Base-by-base conservation (phyloP, 2,113 vertebrate genomes). In the Anolis sagrei region DNA sequence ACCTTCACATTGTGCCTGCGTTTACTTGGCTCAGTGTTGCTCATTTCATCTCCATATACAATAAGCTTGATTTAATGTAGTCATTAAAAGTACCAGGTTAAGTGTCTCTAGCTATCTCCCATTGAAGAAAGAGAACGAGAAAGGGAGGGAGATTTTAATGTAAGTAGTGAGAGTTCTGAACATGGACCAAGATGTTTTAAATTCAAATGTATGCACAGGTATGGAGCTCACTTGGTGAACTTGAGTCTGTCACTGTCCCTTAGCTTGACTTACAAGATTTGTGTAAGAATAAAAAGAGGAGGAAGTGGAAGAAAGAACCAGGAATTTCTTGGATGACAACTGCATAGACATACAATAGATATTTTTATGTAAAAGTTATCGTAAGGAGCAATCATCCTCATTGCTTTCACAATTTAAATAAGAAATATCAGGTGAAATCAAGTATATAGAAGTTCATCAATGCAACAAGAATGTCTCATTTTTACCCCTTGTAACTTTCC, bases 21-120 rank as follows among this genome's bases (percentile, higher is more conserved):
- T 89, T 81, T 86, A 76, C 87, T 84, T 93, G 92, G 91, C 92
- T 92, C 89, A 80, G 76, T 88, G 90, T 87, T 89, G 91, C 61
- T 89, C 23, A 74, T 16, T 44, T 76, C 78, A 82, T 81, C 27
- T 84, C 49, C 29, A 39, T 36, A 73, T 81, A 84, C 80, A 77
- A 5, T 75, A 68, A 84, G 70, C 27, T 7, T 85, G 83, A 87
- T 85, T 86, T 69, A 90, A 86, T 78, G 66, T 68, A 82, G 29
- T 49, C 70, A 86, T 80, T 23, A 83, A 44, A 85, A 44, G 27
- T 89, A 10, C 69, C 70, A 79, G 49, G 32, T 75, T 79, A 85
- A 79, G 58, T 70, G 3, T 23, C 7, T 78, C 79, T 54, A 83
- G 34, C 25, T 87, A 16, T 25, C 14, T 0, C 73, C 0, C 0